These are phyloP conservation scores for Chaenocephalus aceratus DNA, from an alignment of 2,113 vertebrate genomes.

Conservation along the genomic window DNA sequence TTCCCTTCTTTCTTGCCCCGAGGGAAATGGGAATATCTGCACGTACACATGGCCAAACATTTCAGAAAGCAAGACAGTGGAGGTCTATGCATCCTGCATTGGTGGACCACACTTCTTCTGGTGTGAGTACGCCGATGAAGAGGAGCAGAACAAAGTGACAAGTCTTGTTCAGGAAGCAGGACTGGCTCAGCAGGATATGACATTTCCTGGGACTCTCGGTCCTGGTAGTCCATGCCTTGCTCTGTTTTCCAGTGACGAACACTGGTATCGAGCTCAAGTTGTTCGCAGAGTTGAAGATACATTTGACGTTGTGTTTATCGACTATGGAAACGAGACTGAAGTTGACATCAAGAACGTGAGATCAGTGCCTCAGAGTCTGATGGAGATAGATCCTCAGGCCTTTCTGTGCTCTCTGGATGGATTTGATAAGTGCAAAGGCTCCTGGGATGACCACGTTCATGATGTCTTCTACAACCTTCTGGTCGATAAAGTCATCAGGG, in stretches of 20 bases:
- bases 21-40: constrained; percentile 24
- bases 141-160: constrained; percentile 78
- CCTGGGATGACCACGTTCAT: constrained; percentile 82
- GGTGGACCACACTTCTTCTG: constrained; percentile 88
- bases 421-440: constrained; percentile 80
- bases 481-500: constrained; percentile 79
- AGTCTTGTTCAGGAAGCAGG: constrained; percentile 77
- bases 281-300: constrained; percentile 43
- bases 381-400: constrained; percentile 83
- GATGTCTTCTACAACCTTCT: constrained; percentile 83
- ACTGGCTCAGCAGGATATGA: constrained; percentile 30
- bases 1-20: background rate
- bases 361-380: constrained; percentile 77
- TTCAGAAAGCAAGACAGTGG: constrained; percentile 71
- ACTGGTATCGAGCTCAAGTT: constrained; percentile 88
- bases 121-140: constrained; percentile 82
- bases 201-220: constrained; percentile 48
- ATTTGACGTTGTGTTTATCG: constrained; percentile 83
- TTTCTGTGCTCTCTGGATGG: constrained; percentile 88
- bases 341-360: constrained; percentile 75
- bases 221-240: constrained; percentile 85
- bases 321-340: constrained; percentile 87
- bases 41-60: constrained; percentile 76
- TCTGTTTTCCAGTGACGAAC: constrained; percentile 82
- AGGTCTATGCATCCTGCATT: constrained; percentile 81